Evolutionary conservation across 2,113 vertebrate genomes (phyloP).

Genomic region (Equus przewalskii): DNA sequence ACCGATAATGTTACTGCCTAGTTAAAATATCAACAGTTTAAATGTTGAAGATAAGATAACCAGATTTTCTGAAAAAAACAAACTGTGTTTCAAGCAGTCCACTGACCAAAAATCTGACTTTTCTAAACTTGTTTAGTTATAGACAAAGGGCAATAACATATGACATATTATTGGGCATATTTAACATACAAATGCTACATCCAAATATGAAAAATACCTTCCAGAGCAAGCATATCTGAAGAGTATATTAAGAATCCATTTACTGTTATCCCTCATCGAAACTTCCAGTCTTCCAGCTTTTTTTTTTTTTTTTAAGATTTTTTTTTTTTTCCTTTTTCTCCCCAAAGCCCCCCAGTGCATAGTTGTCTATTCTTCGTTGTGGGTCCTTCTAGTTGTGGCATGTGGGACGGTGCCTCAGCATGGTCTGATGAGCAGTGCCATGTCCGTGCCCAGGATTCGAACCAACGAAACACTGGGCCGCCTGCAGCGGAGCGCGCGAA

Average conservation of each 20-base stretch:
- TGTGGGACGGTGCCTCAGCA: too few species aligned
- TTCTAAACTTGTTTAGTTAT: background rate
- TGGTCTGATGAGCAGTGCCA: too few species aligned
- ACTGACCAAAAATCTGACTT: background rate
- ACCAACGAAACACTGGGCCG: too few species aligned
- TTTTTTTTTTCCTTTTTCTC: too few species aligned
- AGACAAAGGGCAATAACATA: background rate
- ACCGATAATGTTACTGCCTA: background rate
- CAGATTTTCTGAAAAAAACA: constrained; percentile 1
- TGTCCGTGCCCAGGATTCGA: too few species aligned
- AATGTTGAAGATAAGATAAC: background rate
- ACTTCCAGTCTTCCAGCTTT: background rate
- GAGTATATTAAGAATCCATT: background rate
- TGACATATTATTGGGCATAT: background rate
- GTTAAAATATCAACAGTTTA: background rate
- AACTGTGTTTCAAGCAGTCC: background rate
- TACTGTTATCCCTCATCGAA: background rate
- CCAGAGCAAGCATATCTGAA: background rate
- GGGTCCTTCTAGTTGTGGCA: too few species aligned
- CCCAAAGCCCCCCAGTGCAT: too few species aligned
- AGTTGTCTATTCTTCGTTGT: too few species aligned
- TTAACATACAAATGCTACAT: background rate
- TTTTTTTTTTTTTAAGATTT: too few species aligned
- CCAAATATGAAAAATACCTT: background rate
- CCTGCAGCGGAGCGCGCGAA: too few species aligned